A percentile compares a stretch with the other conserved stretches of the same genome.
Conservation (phyloP, 2,888 invertebrate species). For the Autographa gamma region DNA sequence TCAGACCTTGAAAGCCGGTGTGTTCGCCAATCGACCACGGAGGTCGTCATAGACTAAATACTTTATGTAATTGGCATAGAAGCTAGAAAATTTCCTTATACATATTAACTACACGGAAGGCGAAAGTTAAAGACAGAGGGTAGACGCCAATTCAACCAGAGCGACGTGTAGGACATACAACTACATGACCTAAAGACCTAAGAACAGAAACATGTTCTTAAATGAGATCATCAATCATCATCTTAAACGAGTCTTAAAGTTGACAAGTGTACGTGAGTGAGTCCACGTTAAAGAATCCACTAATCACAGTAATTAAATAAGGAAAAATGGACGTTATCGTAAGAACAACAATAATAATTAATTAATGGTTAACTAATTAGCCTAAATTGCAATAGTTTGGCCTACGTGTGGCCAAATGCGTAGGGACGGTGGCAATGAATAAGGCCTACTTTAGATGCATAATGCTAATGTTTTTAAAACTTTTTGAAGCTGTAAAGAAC, state of each 20-base stretch:
- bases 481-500: too few relatives aligned
- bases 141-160: too few relatives aligned
- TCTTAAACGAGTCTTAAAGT: slow-evolving; percentile 6
- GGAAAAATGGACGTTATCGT: slow-evolving; percentile 60
- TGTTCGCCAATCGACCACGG: too few relatives aligned
- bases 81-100: too few relatives aligned
- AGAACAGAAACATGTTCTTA: not conserved
- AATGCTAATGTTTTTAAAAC: not conserved
- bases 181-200: too few relatives aligned
- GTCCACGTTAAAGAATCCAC: slow-evolving; percentile 18
- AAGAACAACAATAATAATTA: slow-evolving; percentile 57
- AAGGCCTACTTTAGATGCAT: slow-evolving; percentile 18
- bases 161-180: too few relatives aligned
- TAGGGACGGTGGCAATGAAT: slow-evolving; percentile 52
- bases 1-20: too few relatives aligned
- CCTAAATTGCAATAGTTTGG: slow-evolving; percentile 71
- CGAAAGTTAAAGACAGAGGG: too few relatives aligned
- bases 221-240: slow-evolving; percentile 19
- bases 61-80: too few relatives aligned
- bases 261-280: slow-evolving; percentile 46
- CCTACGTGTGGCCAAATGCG: slow-evolving; percentile 73
- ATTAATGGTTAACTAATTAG: slow-evolving; percentile 65
- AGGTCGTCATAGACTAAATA: too few relatives aligned
- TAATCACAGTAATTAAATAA: slow-evolving; percentile 58
- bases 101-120: too few relatives aligned